Base-by-base conservation (phyloP, 92 coral and sea anemone genomes). In the Porites divaricata region DNA sequence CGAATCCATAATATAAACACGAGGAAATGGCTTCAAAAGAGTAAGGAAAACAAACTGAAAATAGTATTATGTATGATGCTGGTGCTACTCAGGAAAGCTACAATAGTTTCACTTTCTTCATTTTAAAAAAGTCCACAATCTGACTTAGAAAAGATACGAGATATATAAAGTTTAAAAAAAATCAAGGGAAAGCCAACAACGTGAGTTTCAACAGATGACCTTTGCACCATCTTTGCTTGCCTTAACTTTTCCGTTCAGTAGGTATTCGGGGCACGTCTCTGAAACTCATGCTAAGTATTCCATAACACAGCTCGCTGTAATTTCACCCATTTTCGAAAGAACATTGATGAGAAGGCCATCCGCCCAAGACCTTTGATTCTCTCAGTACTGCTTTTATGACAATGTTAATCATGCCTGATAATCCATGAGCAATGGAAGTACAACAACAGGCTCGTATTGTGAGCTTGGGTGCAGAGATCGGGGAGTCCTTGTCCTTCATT, bases 1-100 rank as follows among this genome's bases (percentile, higher is more conserved):
- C 53, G 67, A 35, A 25, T 20, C 54, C 67, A 69, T 24, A 12
- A 12, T 12, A 28, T 25, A 80, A 80, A 80, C 85, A 80, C 13
- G 8, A 24, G 19, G 85, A 56, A 67, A 28, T 70, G 56, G 84
- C 58, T 68, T 80, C 76, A 21, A 80, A 5, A 70, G 4, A 26
- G 67, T 45, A 67, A 79, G 35, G 67, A 70, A 53, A 80, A 80
- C 57, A 80, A n/a, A 20, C 16, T 23, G 12, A 70, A 28, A 26
- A 70, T 53, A 67, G 74, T 67, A 24, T 1, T 17, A 19, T 20
- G 16, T 50, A 8, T 1, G 24, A 19, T 16, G 52, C 53, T 8
- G 11, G 17, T 19, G 41, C 22, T 52, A 10, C 14, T 16, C 4
- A 35, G 45, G 45, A 35, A 35, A 35, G 50, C n/a, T 80, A 8